phyloP scores from a whole-genome alignment of 2,797 vertebrate genomes.

The Euphonia xanthogaster region DNA sequence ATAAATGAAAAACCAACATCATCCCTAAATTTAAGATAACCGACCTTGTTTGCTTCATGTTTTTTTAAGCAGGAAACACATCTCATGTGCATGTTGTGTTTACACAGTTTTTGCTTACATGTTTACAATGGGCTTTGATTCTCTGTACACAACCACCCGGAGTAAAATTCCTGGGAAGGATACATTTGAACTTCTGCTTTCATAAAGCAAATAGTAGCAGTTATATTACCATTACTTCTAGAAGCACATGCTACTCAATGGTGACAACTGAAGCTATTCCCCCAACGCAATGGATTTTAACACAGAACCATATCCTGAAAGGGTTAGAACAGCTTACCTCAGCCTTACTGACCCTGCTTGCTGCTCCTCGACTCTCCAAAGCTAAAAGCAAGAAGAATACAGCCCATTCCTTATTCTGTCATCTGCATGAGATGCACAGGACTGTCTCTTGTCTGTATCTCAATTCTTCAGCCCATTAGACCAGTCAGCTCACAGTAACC shows the following conservation, averaged over 20 bases:
- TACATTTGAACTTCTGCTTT: background rate
- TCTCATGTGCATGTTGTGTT: background rate
- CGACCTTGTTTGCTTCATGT: fast-evolving
- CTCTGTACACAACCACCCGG: background rate
- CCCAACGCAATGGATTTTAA: background rate
- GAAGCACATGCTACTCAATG: background rate
- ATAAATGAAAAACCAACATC: background rate
- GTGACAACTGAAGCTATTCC: background rate
- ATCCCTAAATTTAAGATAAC: background rate
- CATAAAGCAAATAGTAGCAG: background rate
- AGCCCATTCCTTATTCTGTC: background rate
- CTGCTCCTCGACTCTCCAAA: background rate
- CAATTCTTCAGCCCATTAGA: background rate
- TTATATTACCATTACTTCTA: background rate
- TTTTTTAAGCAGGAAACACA: background rate
- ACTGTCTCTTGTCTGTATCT: background rate
- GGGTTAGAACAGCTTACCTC: background rate
- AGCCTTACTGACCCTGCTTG: background rate
- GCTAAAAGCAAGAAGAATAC: background rate
- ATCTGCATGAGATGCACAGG: background rate
- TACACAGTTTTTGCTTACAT: background rate
- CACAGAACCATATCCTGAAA: background rate
- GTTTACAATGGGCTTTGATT: background rate
- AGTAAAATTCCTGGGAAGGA: background rate
- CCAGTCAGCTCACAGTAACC: background rate